phyloP scores from a whole-genome alignment of 2,888 invertebrate species.

The Entomobrya multifasciata region DNA sequence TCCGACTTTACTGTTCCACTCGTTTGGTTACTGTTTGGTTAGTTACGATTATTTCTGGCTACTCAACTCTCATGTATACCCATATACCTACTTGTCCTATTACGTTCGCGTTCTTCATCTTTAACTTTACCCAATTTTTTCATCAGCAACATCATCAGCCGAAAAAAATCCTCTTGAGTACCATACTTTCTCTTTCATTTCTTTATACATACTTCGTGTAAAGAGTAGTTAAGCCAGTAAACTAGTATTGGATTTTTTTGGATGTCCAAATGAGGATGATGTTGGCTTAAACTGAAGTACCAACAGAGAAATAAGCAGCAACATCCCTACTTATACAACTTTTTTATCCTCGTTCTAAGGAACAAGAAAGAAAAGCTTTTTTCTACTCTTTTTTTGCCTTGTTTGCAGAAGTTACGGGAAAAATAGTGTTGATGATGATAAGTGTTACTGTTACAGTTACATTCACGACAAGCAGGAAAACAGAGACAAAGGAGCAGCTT shows the following conservation, averaged over 20 bases:
- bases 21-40: background rate
- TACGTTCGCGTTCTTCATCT: conserved; percentile 30
- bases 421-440: background rate
- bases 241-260: background rate
- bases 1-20: conserved; percentile 70
- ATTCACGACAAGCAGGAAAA: background rate
- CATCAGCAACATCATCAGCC: conserved; percentile 7
- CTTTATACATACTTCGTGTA: too few relatives aligned
- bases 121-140: conserved; percentile 47
- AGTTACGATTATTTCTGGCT: conserved; percentile 39
- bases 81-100: background rate
- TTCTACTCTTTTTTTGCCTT: conserved; percentile 18
- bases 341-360: background rate
- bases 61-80: too few relatives aligned
- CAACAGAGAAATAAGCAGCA: background rate
- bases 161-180: conserved; percentile 52
- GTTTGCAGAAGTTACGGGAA: too few relatives aligned
- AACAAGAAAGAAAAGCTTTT: conserved; percentile 19
- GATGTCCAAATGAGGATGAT: background rate
- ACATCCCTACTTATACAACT: background rate
- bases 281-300: background rate
- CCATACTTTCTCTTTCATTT: conserved; percentile 5
- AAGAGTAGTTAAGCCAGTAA: background rate
- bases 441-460: too few relatives aligned
- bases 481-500: background rate